Evolutionary conservation across 2,888 invertebrate species (phyloP).

Genomic region (Mimachlamys varia): DNA sequence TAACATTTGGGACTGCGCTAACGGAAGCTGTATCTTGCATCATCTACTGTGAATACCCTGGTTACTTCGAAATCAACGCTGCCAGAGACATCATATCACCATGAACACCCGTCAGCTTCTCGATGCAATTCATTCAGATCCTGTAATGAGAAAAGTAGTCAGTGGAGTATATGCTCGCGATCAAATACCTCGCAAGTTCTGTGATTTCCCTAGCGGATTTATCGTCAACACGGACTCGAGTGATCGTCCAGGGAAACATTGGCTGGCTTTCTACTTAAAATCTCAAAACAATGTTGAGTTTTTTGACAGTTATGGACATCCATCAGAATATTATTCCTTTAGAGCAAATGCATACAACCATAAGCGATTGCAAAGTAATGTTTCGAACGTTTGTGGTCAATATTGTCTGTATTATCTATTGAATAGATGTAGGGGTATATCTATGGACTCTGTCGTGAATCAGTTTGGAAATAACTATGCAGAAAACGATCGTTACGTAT

Average conservation of each 20-base stretch:
- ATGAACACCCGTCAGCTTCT: conserved; percentile 39
- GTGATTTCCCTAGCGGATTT: neutral
- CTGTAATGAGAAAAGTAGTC: conserved; percentile 7
- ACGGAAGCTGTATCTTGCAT: conserved; percentile 36
- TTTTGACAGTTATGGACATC: conserved; percentile 39
- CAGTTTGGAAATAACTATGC: too few species aligned
- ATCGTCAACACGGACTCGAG: conserved; percentile 44
- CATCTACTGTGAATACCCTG: conserved; percentile 32
- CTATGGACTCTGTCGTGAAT: too few species aligned
- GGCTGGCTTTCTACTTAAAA: conserved; percentile 39
- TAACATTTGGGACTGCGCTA: conserved; percentile 38
- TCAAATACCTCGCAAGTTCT: neutral
- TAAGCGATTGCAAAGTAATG: neutral
- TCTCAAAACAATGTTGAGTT: conserved; percentile 11
- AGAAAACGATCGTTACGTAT: too few species aligned
- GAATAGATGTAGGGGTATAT: too few species aligned
- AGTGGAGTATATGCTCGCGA: conserved; percentile 41
- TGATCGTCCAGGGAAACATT: conserved; percentile 32
- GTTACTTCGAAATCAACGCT: conserved; percentile 40
- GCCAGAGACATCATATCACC: conserved; percentile 39
- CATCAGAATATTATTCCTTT: neutral
- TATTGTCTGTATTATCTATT: neutral
- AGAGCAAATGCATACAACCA: neutral
- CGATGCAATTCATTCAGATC: conserved; percentile 42
- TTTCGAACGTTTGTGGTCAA: conserved; percentile 39